Evolutionary conservation across 2,797 vertebrate genomes (phyloP), one percentile per base, ranked within the genome.

Genomic region (Hafferia zeledoni): DNA sequence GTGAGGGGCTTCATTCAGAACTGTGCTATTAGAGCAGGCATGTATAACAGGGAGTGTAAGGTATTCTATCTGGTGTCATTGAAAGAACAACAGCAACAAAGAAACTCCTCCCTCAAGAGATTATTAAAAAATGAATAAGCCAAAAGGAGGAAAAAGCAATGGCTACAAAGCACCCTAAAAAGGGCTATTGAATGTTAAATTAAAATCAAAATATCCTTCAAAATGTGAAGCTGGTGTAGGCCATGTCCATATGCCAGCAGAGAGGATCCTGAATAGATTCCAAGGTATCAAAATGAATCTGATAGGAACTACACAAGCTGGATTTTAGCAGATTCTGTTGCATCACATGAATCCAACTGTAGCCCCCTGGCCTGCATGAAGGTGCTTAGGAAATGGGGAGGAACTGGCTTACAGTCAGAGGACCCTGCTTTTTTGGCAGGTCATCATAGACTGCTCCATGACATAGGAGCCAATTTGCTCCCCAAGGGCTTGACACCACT

Each of bases 371-470:
- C 24, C 52, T 55, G 30, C 4, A 9, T 2, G 1, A 50, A 30
- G 25, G 14, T 70, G 20, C 64, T 61, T 17, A 69, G 64, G 33
- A 24, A 6, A 0, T 11, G 18, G 11, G 37, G 22, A 84, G 35
- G 30, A 13, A 27, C 82, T 33, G 55, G 27, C 55, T 93, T 49
- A 78, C 44, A 33, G 57, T 9, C 52, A 47, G n/a, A 44, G 31
- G 11, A 75, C 41, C 5, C 67, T 25, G n/a, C 18, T 67, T 27
- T 70, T 83, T 39, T 46, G 11, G 18, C 44, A 75, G 12, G 3
- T 70, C 30, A 15, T 39, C 0, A 0, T 41, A 52, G 27, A 46
- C 30, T 0, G 0, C 49, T 67, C 30, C 3, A 1, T 46, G 53
- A 87, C 14, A 31, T 19, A 65, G 52, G 17, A 13, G 15, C 9